Evolutionary conservation across 2,888 invertebrate species (phyloP).

Genomic region (Cheilosia pagana): DNA sequence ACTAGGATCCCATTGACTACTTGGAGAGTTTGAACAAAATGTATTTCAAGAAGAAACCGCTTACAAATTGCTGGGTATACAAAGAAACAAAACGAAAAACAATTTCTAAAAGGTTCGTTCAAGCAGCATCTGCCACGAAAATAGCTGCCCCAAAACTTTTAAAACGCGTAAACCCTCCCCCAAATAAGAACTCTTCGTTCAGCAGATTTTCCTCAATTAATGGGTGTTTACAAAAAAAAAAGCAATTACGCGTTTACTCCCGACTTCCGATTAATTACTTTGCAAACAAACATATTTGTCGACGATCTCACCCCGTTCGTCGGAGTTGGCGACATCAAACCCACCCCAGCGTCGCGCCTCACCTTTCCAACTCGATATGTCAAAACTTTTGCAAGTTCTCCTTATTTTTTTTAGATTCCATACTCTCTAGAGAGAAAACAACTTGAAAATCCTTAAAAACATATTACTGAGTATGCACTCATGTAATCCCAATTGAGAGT

Average conservation of each 20-base stretch:
- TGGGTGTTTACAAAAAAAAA: slow-evolving; percentile 64
- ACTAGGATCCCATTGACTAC: no score
- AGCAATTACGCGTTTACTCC: slow-evolving; percentile 62
- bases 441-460: slow-evolving; percentile 73
- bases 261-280: slow-evolving; percentile 68
- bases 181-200: slow-evolving; percentile 32
- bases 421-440: slow-evolving; percentile 29
- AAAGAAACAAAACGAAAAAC: no score
- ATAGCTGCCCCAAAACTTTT: neutral
- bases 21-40: no score
- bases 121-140: neutral
- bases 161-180: slow-evolving; percentile 7
- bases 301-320: neutral
- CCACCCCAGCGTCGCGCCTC: slow-evolving; percentile 6
- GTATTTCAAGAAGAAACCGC: no score
- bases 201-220: slow-evolving; percentile 69
- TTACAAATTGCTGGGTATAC: no score
- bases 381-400: slow-evolving; percentile 60
- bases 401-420: neutral
- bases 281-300: slow-evolving; percentile 55
- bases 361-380: slow-evolving; percentile 43
- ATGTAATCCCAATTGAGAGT: slow-evolving; percentile 73
- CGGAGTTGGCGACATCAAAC: slow-evolving; percentile 54
- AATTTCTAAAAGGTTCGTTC: no score
- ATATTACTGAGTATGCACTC: slow-evolving; percentile 72